Evolutionary conservation across 2,113 vertebrate genomes (phyloP).

Genomic region (Salvator merianae): DNA sequence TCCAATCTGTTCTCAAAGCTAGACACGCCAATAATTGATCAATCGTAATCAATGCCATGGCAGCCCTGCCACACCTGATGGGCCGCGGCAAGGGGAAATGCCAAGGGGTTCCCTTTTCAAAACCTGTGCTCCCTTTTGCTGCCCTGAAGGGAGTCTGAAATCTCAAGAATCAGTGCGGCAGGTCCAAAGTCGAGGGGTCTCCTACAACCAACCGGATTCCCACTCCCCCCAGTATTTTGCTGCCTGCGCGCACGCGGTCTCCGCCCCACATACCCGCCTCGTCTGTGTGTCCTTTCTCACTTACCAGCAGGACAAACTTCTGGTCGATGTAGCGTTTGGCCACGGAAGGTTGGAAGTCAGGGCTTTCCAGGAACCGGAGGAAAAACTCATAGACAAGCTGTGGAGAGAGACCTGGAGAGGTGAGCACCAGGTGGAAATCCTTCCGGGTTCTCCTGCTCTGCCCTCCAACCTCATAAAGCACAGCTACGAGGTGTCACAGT

Average conservation of each 20-base stretch:
- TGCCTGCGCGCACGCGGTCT: not conserved
- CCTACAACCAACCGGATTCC: not conserved
- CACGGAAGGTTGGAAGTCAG: constrained; percentile 92
- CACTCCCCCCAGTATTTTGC: not conserved
- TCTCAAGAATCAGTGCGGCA: not conserved
- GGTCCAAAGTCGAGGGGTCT: not conserved
- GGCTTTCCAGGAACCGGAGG: constrained; percentile 91
- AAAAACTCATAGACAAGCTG: constrained; percentile 95
- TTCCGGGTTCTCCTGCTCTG: not conserved
- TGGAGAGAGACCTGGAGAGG: not conserved
- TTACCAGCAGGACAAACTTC: constrained; percentile 92
- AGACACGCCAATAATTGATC: too few relatives aligned
- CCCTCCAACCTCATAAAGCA: not conserved
- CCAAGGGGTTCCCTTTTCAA: too few relatives aligned
- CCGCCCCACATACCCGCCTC: not conserved
- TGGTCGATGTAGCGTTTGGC: constrained; percentile 94
- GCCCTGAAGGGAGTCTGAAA: not conserved
- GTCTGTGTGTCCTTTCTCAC: constrained; percentile 6
- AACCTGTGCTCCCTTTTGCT: not conserved
- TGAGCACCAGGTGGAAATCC: not conserved
- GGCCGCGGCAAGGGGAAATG: too few relatives aligned
- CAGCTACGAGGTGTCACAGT: not conserved
- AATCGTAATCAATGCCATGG: too few relatives aligned
- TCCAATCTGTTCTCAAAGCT: too few relatives aligned
- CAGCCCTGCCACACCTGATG: too few relatives aligned